phyloP scores from a whole-genome alignment of 2,113 vertebrate genomes.

The Passerina amoena region DNA sequence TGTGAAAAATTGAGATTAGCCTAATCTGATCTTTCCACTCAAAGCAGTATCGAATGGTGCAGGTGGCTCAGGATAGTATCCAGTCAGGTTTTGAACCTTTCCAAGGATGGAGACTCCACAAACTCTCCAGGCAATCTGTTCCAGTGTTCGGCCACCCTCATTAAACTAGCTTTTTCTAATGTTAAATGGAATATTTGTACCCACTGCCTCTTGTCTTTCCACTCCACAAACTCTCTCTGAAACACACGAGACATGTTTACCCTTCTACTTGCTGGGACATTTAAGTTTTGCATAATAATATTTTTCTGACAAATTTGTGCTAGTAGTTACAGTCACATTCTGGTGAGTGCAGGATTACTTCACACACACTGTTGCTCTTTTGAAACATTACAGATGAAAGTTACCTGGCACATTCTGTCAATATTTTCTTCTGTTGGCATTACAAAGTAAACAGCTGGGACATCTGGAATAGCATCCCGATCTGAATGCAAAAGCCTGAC shows the following conservation, averaged over 20 bases:
- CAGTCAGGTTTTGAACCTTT: not conserved
- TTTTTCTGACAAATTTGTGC: not conserved
- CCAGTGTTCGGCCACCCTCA: not conserved
- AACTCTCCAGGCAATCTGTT: not conserved
- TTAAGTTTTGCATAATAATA: not conserved
- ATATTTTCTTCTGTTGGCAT: conserved; percentile 99
- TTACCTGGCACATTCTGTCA: conserved; percentile 96
- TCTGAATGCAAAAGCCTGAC: conserved; percentile 93
- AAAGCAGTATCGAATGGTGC: not conserved
- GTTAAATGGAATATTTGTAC: not conserved
- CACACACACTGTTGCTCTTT: not conserved
- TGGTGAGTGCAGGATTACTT: not conserved
- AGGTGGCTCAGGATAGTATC: not conserved
- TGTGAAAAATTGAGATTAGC: not conserved
- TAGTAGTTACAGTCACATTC: not conserved
- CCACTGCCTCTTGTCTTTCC: not conserved
- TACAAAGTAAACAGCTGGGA: conserved; percentile 95
- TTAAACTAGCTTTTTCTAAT: not conserved
- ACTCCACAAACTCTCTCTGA: not conserved
- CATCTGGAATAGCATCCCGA: conserved; percentile 95
- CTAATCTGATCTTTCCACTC: not conserved
- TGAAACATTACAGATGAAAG: not conserved
- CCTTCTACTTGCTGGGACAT: not conserved
- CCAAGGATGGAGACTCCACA: not conserved
- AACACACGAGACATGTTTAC: not conserved